phyloP scores from a whole-genome alignment of 1,140 invertebrate genomes.

The Drosophila equinoxialis region DNA sequence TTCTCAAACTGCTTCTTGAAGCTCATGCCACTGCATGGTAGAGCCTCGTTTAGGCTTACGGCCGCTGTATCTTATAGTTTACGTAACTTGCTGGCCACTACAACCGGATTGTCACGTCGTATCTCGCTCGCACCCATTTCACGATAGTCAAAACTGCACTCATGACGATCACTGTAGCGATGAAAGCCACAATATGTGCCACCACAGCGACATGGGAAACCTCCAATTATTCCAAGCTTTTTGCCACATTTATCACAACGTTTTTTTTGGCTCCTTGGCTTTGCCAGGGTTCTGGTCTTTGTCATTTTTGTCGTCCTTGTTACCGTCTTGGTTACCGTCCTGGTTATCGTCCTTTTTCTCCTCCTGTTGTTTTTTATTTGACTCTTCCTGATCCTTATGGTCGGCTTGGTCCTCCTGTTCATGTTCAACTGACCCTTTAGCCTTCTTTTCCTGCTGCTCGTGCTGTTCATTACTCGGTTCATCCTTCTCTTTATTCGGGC shows the following conservation, averaged over 20 bases:
- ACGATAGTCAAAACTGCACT: conserved; percentile 68
- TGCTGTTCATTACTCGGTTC: too few species aligned
- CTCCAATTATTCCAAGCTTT: conserved; percentile 61
- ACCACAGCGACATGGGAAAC: conserved; percentile 62
- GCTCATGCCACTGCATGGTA: background rate
- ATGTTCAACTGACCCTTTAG: too few species aligned
- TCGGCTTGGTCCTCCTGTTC: background rate
- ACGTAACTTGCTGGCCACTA: conserved; percentile 51
- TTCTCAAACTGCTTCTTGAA: background rate
- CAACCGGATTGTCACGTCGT: conserved; percentile 59
- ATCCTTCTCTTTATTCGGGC: background rate
- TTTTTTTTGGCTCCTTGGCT: conserved; percentile 25
- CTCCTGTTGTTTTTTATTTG: background rate
- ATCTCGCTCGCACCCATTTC: conserved; percentile 60
- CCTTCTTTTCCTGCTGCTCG: background rate
- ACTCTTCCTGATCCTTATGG: background rate
- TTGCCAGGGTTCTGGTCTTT: too few species aligned
- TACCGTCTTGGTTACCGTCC: too few species aligned
- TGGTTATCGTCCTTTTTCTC: too few species aligned
- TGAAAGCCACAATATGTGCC: conserved; percentile 55
- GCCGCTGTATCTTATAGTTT: conserved; percentile 32
- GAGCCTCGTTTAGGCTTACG: too few species aligned
- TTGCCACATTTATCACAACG: conserved; percentile 64
- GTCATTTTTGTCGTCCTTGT: too few species aligned
- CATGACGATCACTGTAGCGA: conserved; percentile 70